Conservation (phyloP, 1,140 invertebrate species). For the Zaprionus camerounensis region DNA sequence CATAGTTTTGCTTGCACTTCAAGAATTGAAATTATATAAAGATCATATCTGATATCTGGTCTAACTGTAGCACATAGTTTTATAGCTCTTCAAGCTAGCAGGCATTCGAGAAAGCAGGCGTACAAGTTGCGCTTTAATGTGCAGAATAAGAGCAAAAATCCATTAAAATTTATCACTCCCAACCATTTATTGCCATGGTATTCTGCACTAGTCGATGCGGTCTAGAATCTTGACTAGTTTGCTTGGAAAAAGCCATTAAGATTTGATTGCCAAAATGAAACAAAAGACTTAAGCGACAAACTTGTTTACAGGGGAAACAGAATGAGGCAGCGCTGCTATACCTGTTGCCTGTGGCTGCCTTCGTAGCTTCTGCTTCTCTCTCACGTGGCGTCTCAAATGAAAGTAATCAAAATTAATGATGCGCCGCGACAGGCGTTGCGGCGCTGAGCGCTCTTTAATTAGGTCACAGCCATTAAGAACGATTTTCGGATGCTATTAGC, state of each 20-base stretch:
- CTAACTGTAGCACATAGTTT: neutral
- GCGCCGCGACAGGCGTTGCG: conserved; percentile 51
- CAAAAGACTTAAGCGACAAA: conserved; percentile 72
- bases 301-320: conserved; percentile 37
- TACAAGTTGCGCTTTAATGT: conserved; percentile 11
- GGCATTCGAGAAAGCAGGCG: neutral
- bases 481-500: conserved; percentile 80
- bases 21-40: too few relatives aligned
- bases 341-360: neutral
- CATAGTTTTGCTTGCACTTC: too few relatives aligned
- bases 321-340: conserved; percentile 11
- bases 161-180: conserved; percentile 14
- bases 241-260: conserved; percentile 37
- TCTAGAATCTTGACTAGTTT: neutral
- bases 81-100: neutral
- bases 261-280: conserved; percentile 65
- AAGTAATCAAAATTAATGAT: conserved; percentile 81
- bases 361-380: conserved; percentile 5
- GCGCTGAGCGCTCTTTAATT: conserved; percentile 60
- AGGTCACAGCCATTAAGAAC: conserved; percentile 76
- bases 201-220: conserved; percentile 2
- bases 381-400: conserved; percentile 68
- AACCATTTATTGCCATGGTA: conserved; percentile 12
- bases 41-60: too few relatives aligned
- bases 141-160: neutral